These are phyloP conservation scores for Philopedon plagiatum DNA, from an alignment of 2,888 invertebrate species.

Conservation along the genomic window DNA sequence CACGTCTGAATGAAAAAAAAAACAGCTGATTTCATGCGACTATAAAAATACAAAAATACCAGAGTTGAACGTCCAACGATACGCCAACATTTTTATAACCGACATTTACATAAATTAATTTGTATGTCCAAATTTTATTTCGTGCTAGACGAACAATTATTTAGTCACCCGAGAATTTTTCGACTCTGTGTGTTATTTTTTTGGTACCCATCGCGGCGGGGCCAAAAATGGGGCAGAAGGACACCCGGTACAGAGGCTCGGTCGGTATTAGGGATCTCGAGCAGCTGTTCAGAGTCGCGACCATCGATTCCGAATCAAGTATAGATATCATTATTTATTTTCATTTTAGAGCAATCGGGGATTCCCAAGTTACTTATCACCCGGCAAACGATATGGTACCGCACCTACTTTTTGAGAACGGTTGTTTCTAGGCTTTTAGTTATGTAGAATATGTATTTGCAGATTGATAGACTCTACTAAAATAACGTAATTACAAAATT, in stretches of 20 bases:
- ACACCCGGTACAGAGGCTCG: not conserved
- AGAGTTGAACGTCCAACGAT: conserved; percentile 12
- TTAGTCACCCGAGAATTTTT: conserved; percentile 21
- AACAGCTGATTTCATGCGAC: conserved; percentile 18
- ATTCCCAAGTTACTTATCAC: too few relatives aligned
- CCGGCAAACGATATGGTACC: too few relatives aligned
- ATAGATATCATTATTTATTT: too few relatives aligned
- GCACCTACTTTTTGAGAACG: too few relatives aligned
- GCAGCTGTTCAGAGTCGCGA: not conserved
- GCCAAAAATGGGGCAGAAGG: conserved; percentile 4
- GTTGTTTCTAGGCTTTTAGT: too few relatives aligned
- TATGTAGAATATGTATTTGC: too few relatives aligned
- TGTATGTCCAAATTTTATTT: conserved; percentile 13
- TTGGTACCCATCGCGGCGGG: not conserved
- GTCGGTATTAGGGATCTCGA: not conserved
- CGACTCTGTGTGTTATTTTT: not conserved
- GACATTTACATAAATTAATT: conserved; percentile 17
- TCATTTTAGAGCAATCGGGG: too few relatives aligned
- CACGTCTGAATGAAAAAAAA: not conserved
- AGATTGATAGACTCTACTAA: too few relatives aligned
- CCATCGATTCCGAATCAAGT: too few relatives aligned
- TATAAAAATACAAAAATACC: conserved; percentile 9
- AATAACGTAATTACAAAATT: too few relatives aligned
- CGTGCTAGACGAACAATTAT: conserved; percentile 14
- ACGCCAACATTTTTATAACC: conserved; percentile 16